Evolutionary conservation across 2,113 vertebrate genomes (phyloP).

Genomic region (Coreoperca whiteheadi): DNA sequence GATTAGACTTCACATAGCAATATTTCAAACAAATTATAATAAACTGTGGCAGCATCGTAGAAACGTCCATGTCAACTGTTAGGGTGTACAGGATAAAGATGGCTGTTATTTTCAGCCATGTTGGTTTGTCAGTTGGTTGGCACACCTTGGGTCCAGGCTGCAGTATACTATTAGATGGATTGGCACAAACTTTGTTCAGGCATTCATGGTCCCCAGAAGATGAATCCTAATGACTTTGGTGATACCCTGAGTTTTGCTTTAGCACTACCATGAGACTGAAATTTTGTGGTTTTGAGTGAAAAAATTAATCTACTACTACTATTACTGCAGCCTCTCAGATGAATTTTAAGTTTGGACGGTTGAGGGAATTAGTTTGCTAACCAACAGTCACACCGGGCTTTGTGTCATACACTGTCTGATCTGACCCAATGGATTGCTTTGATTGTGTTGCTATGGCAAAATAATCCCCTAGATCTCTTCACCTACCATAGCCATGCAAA

Average conservation of each 20-base stretch:
- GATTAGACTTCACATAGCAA: background rate
- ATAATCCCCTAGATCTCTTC: background rate
- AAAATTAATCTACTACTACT: slow-evolving; percentile 1
- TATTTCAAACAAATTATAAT: background rate
- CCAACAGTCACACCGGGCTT: slow-evolving; percentile 27
- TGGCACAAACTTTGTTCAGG: background rate
- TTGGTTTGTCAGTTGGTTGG: too few species aligned
- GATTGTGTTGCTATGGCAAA: slow-evolving; percentile 26
- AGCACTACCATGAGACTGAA: too few species aligned
- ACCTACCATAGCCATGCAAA: background rate
- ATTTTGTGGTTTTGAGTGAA: too few species aligned
- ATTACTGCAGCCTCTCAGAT: slow-evolving; percentile 13
- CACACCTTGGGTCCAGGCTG: background rate
- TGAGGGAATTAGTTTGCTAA: slow-evolving; percentile 41
- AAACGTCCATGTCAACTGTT: background rate
- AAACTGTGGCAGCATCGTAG: too few species aligned
- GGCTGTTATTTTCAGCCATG: background rate
- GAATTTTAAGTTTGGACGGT: slow-evolving; percentile 6
- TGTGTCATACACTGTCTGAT: slow-evolving; percentile 26
- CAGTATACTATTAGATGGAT: background rate
- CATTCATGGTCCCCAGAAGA: background rate
- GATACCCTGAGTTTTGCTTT: too few species aligned
- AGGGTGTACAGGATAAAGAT: background rate
- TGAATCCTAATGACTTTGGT: background rate
- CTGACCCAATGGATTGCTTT: slow-evolving; percentile 31